phyloP scores from a whole-genome alignment of 2,888 invertebrate species.

The Leucophora obtusa region DNA sequence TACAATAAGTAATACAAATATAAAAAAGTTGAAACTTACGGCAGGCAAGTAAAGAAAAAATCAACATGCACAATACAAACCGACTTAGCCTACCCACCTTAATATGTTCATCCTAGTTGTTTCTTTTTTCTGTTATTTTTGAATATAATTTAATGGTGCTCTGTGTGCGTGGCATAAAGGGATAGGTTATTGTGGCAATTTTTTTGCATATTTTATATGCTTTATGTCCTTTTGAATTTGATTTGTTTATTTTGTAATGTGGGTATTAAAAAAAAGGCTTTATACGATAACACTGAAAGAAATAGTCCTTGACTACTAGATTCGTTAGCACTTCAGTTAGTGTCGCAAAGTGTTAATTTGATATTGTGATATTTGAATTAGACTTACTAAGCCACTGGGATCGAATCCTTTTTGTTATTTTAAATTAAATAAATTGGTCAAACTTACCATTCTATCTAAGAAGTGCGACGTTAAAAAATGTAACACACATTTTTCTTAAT shows the following conservation, averaged over 20 bases:
- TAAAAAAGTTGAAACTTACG: background rate
- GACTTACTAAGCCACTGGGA: no score
- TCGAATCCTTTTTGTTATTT: no score
- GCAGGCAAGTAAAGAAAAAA: background rate
- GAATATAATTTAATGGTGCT: constrained; percentile 20
- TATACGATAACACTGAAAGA: constrained; percentile 7
- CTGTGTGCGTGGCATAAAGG: background rate
- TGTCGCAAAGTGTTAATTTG: no score
- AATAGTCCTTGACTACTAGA: background rate
- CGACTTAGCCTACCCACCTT: constrained; percentile 8
- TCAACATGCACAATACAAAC: constrained; percentile 33
- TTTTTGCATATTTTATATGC: constrained; percentile 32
- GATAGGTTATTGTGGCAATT: constrained; percentile 28
- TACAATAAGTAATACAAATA: background rate
- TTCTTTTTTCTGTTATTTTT: constrained; percentile 17
- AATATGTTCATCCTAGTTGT: constrained; percentile 3
- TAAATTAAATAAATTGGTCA: no score
- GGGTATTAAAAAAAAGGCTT: constrained; percentile 31
- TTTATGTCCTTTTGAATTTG: constrained; percentile 53
- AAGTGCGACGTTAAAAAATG: no score
- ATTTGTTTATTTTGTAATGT: constrained; percentile 55
- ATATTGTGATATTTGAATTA: no score
- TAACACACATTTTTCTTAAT: no score
- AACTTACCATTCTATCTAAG: no score
- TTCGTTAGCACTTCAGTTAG: no score